These are phyloP conservation scores for Leptopilina drosophilae DNA, from an alignment of 2,888 invertebrate species.

Conservation along the genomic window DNA sequence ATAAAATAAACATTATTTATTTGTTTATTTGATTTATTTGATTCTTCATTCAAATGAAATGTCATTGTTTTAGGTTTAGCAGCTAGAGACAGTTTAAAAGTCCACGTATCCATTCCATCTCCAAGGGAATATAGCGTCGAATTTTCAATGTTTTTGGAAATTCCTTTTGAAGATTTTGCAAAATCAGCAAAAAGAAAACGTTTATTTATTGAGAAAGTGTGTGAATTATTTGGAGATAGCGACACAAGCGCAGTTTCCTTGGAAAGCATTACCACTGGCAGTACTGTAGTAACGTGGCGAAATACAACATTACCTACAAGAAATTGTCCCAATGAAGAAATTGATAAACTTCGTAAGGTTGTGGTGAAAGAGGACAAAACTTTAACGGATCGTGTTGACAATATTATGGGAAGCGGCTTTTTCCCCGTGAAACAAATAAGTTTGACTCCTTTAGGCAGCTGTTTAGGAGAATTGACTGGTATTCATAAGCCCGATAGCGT, in stretches of 20 bases:
- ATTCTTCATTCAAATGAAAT: not conserved
- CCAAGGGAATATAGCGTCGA: conserved; percentile 85
- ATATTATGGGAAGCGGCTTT: conserved; percentile 83
- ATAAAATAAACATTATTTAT: conserved; percentile 2
- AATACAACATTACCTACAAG: conserved; percentile 88
- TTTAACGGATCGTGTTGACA: conserved; percentile 81
- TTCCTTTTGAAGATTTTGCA: conserved; percentile 83
- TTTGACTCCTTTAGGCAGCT: conserved; percentile 78
- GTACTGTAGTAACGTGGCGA: conserved; percentile 87
- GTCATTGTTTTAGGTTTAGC: conserved; percentile 73
- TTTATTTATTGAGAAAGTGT: conserved; percentile 89
- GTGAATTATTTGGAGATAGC: conserved; percentile 86
- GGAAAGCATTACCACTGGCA: conserved; percentile 83
- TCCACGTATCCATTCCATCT: conserved; percentile 84
- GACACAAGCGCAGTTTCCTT: conserved; percentile 86
- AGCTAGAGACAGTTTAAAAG: conserved; percentile 88
- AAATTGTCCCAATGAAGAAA: conserved; percentile 87
- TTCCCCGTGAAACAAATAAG: conserved; percentile 82
- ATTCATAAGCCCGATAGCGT: conserved; percentile 72
- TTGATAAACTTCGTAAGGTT: conserved; percentile 84
- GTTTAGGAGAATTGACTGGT: conserved; percentile 78
- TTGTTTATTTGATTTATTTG: conserved; percentile 11
- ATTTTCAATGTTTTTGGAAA: conserved; percentile 88
- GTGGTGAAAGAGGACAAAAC: conserved; percentile 84
- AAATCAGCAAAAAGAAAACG: conserved; percentile 86